Evolutionary conservation across 2,888 invertebrate species (phyloP).

Genomic region (Mythimna albipuncta): DNA sequence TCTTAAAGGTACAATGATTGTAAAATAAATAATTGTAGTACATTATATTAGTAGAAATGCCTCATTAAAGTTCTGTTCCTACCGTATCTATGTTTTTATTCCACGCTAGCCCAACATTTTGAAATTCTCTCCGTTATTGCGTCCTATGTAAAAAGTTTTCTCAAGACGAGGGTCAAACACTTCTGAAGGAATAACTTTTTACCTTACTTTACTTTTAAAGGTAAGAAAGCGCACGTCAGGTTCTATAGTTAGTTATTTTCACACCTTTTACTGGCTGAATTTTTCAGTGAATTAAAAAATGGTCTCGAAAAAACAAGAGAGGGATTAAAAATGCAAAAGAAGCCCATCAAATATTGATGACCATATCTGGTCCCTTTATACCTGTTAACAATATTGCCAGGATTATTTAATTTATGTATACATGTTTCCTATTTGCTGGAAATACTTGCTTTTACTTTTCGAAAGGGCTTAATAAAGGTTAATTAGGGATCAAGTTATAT

Average conservation of each 20-base stretch:
- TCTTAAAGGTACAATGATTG: background rate
- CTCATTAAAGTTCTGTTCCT: background rate
- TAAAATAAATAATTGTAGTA: background rate
- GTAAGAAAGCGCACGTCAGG: constrained; percentile 42
- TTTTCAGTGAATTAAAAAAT: constrained; percentile 28
- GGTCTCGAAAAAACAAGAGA: background rate
- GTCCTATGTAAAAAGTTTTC: constrained; percentile 54
- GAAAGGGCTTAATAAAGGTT: background rate
- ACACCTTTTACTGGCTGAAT: constrained; percentile 28
- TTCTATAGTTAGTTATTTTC: constrained; percentile 36
- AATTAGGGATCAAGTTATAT: background rate
- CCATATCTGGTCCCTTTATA: background rate
- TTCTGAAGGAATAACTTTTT: constrained; percentile 56
- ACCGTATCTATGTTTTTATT: constrained; percentile 11
- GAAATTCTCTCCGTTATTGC: constrained; percentile 57
- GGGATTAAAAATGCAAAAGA: background rate
- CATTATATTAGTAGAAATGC: too few species aligned
- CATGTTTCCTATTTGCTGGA: background rate
- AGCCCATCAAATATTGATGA: background rate
- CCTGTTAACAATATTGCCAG: background rate
- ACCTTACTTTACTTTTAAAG: constrained; percentile 59
- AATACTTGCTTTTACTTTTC: background rate
- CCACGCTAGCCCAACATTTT: constrained; percentile 38
- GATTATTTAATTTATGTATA: background rate
- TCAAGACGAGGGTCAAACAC: constrained; percentile 58